Base-by-base conservation (phyloP, 1,140 invertebrate species). In the Drosophila serrata region DNA sequence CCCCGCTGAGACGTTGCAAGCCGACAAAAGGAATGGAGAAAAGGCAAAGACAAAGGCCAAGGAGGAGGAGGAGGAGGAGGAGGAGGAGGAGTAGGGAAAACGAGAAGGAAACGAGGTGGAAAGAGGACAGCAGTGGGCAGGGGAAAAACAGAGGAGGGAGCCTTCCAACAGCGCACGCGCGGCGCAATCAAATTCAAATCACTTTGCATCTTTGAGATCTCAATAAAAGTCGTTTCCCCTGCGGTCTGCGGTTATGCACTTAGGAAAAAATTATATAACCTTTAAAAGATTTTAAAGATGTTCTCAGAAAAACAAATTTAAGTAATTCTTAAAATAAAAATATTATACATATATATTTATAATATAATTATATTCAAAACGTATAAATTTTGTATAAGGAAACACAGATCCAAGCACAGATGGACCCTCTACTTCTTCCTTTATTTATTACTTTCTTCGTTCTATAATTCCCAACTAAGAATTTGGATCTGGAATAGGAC, bases 181-280 rank as follows among this genome's bases (percentile, higher is more conserved):
- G 84, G 80, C 65, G 79, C 81, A 88, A 88, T 88, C 85, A 88
- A 88, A 88, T 88, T 90, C 85, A 90, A 88, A 88, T 88, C 85
- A 88, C 85, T 88, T 88, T 88, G 85, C 85, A 88, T 88, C 85
- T 90, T 88, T 88, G 85, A 88, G 85, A 88, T 88, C 85, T 88
- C 85, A 88, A 88, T 88, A 88, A 88, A 88, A 85, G 82, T 88
- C n/a, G 61, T 88, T 69, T 63, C 80, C 58, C 48, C 29, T 49
- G 39, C 29, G 33, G 40, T 22, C 33, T 55, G 51, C 19, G 33
- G 49, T 55, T 57, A 3, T 40, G 15, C 43, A 57, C 46, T 40
- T 40, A 22, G 0, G n/a, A 43, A 8, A 69, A 49, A 6, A 2
- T 15, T 2, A 6, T 2, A 4, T 4, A n/a, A 6, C 2, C 2